Evolutionary conservation across 2,113 vertebrate species (phyloP).

Genomic region (Camelus dromedarius): DNA sequence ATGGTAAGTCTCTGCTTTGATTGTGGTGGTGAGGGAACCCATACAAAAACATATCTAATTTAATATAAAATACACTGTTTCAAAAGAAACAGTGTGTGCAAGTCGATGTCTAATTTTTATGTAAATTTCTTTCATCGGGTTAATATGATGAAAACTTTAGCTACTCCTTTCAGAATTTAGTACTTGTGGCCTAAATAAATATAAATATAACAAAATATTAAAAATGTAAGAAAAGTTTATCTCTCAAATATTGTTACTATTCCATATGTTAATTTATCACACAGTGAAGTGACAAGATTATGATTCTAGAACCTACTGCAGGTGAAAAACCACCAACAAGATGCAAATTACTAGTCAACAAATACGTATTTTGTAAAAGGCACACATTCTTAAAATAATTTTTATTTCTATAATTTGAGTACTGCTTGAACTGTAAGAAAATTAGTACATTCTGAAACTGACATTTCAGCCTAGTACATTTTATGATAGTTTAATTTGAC

Average conservation of each 20-base stretch:
- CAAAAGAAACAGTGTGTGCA: not conserved
- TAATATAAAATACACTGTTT: not conserved
- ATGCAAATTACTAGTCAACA: not conserved
- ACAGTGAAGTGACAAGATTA: not conserved
- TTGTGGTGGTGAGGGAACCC: fast-evolving
- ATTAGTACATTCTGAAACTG: not conserved
- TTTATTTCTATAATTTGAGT: not conserved
- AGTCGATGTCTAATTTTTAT: not conserved
- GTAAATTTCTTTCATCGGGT: not conserved
- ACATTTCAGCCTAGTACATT: not conserved
- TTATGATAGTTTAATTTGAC: conserved; percentile 16
- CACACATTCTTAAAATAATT: not conserved
- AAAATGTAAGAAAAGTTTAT: not conserved
- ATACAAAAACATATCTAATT: not conserved
- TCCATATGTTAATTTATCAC: not conserved
- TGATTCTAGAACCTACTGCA: not conserved
- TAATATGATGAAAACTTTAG: not conserved
- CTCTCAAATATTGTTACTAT: not conserved
- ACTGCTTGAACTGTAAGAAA: not conserved
- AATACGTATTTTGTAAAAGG: not conserved
- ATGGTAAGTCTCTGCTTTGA: not conserved
- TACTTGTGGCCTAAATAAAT: not conserved
- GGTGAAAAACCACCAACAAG: not conserved
- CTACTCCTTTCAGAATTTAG: not conserved
- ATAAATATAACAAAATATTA: not conserved